Evolutionary conservation across 2,797 vertebrate genomes (phyloP).

Genomic region (Apogon hyalosoma): DNA sequence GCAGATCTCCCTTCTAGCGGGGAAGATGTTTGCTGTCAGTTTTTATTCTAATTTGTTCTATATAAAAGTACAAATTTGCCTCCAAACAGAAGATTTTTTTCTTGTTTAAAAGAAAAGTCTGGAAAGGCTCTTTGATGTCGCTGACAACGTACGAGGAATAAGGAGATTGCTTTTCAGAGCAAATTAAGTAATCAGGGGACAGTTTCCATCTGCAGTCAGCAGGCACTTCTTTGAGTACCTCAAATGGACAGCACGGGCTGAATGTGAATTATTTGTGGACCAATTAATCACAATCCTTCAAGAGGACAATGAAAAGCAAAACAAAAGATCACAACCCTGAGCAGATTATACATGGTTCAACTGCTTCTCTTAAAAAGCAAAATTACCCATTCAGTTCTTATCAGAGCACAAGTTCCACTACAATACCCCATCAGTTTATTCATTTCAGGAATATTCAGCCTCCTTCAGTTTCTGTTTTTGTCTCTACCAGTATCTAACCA

Average conservation of each 20-base stretch:
- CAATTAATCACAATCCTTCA: conserved; percentile 48
- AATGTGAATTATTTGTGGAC: conserved; percentile 51
- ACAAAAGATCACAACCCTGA: conserved; percentile 25
- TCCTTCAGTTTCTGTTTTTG: neutral
- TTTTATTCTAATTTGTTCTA: conserved; percentile 41
- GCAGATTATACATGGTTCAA: neutral
- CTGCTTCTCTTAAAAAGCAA: neutral
- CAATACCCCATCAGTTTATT: neutral
- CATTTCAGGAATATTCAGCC: neutral
- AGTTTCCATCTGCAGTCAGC: conserved; percentile 53
- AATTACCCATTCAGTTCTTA: neutral
- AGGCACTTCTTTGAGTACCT: conserved; percentile 36
- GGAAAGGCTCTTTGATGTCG: conserved; percentile 46
- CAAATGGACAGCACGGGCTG: conserved; percentile 40
- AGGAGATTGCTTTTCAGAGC: conserved; percentile 50
- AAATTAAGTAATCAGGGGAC: conserved; percentile 63
- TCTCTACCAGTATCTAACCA: neutral
- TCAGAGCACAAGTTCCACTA: neutral
- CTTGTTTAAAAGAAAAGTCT: conserved; percentile 29
- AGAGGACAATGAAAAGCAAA: conserved; percentile 39
- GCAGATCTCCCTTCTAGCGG: conserved; percentile 29
- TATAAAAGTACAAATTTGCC: conserved; percentile 29
- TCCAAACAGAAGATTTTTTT: conserved; percentile 5
- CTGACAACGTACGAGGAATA: conserved; percentile 59
- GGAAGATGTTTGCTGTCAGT: conserved; percentile 33